Evolutionary conservation across 2,888 invertebrate species (phyloP).

Genomic region (Mesochorus sp.): DNA sequence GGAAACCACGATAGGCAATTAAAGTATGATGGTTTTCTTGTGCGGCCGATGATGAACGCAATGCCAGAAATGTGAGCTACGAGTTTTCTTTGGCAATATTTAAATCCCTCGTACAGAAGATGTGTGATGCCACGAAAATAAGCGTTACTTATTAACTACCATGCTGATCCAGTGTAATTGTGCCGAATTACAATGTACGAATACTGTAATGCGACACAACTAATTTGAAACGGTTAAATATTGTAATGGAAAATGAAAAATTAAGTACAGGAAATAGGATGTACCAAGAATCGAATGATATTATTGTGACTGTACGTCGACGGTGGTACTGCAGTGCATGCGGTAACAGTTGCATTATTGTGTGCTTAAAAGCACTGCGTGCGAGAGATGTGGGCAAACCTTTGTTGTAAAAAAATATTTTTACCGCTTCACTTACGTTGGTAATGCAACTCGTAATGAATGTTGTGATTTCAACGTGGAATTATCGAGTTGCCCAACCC

Average conservation of each 20-base stretch:
- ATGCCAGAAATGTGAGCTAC: conserved; percentile 5
- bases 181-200: conserved; percentile 23
- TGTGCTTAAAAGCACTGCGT: conserved; percentile 19
- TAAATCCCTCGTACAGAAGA: neutral
- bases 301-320: conserved; percentile 22
- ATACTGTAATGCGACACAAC: conserved; percentile 28
- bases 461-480: conserved; percentile 24
- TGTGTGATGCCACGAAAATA: conserved; percentile 19
- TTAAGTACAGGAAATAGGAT: conserved; percentile 24
- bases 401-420: conserved; percentile 35
- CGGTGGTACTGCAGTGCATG: conserved; percentile 20
- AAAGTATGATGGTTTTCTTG: conserved; percentile 9
- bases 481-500: too few relatives aligned
- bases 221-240: conserved; percentile 14
- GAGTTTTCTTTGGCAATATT: neutral
- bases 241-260: conserved; percentile 15
- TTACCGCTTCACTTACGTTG: conserved; percentile 31
- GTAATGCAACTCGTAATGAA: conserved; percentile 20
- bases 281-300: conserved; percentile 20
- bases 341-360: conserved; percentile 24
- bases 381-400: conserved; percentile 31
- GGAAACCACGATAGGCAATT: neutral
- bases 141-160: conserved; percentile 14
- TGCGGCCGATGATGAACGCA: neutral
- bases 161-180: conserved; percentile 16